Conservation (phyloP, 2,888 invertebrate species). For the Melolontha melolontha region DNA sequence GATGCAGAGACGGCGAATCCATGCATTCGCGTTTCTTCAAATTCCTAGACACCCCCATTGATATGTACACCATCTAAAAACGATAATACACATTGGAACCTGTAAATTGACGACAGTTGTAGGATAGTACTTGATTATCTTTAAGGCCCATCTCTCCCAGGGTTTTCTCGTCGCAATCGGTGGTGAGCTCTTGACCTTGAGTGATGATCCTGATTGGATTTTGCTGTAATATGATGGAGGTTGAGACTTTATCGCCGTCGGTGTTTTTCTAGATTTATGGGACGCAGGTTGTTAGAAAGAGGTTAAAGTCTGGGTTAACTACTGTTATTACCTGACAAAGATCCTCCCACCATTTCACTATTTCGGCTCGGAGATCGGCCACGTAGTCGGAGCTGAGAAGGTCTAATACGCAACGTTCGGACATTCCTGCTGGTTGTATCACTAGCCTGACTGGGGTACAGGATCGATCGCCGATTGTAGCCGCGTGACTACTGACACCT, state of each 20-base stretch:
- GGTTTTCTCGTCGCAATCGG: conserved; percentile 92
- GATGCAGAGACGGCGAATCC: conserved; percentile 88
- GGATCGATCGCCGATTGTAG: conserved; percentile 70
- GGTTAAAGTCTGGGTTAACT: not conserved
- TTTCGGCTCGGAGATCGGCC: conserved; percentile 92
- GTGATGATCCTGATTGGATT: conserved; percentile 93
- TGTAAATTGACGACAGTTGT: not conserved
- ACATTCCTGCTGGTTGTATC: conserved; percentile 89
- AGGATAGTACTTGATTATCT: conserved; percentile 80
- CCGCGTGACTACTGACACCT: conserved; percentile 83
- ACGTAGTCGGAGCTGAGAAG: conserved; percentile 89
- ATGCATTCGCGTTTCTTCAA: conserved; percentile 73
- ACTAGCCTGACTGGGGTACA: conserved; percentile 79
- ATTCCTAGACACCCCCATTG: conserved; percentile 79
- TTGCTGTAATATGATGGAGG: conserved; percentile 68
- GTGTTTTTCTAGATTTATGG: conserved; percentile 51
- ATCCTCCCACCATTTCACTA: conserved; percentile 95
- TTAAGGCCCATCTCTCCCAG: conserved; percentile 93
- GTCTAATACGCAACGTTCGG: conserved; percentile 85
- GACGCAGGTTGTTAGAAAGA: not conserved
- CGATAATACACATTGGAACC: not conserved
- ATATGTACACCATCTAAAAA: conserved; percentile 86
- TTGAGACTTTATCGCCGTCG: conserved; percentile 54
- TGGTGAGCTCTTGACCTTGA: conserved; percentile 91
- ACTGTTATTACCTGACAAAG: conserved; percentile 60